Conservation (phyloP, 2,888 invertebrate genomes). For the Chymomyza amoena region DNA sequence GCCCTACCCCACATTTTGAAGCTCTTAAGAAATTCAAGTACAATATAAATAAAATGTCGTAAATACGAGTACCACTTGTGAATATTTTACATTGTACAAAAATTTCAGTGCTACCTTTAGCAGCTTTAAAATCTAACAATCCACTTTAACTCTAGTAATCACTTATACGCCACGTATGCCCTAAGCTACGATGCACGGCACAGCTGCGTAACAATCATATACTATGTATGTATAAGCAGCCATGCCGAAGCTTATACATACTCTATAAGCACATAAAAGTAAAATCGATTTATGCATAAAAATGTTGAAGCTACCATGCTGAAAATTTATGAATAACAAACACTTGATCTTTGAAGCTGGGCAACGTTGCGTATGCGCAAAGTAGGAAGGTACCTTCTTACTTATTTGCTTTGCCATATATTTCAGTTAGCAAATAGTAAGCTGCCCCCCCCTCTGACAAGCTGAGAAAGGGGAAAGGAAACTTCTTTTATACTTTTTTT, state of each 20-base stretch:
- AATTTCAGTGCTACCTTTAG: not conserved
- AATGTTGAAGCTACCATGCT: conserved; percentile 37
- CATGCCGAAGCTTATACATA: not conserved
- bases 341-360: conserved; percentile 40
- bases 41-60: not conserved
- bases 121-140: not conserved
- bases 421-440: not conserved
- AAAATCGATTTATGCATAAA: conserved; percentile 70
- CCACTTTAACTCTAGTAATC: conserved; percentile 42
- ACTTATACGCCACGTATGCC: conserved; percentile 57
- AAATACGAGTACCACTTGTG: not conserved
- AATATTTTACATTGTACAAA: not conserved
- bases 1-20: not conserved
- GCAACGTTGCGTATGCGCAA: conserved; percentile 4
- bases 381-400: conserved; percentile 4
- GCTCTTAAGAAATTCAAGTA: not conserved
- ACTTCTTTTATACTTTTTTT: conserved; percentile 21
- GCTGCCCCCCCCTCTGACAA: conserved; percentile 1
- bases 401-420: conserved; percentile 50
- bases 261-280: conserved; percentile 35
- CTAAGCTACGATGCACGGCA: conserved; percentile 27
- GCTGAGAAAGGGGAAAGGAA: conserved; percentile 19
- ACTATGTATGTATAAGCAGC: not conserved
- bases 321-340: conserved; percentile 64
- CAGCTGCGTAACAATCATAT: conserved; percentile 19